Evolutionary conservation across 2,797 vertebrate species (phyloP).

Genomic region (Australoheros facetus): DNA sequence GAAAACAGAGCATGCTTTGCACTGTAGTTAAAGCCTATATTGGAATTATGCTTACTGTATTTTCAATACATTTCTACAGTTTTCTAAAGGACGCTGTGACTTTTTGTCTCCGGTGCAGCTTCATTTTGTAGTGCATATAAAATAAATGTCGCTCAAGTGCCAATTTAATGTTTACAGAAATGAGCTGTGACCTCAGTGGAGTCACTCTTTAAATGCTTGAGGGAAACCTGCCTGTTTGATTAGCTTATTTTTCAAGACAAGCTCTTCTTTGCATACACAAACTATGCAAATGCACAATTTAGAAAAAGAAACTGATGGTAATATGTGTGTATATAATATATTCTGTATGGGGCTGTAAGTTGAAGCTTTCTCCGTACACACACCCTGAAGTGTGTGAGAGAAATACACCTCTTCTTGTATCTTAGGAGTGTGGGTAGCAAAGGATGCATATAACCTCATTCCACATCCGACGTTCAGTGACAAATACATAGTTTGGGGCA

Average conservation of each 20-base stretch:
- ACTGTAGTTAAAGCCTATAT: background rate
- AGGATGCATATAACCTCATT: conserved; percentile 75
- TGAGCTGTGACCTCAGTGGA: conserved; percentile 39
- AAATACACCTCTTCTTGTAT: conserved; percentile 60
- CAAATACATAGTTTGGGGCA: conserved; percentile 80
- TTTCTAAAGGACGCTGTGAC: background rate
- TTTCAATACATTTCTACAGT: background rate
- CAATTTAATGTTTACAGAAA: conserved; percentile 24
- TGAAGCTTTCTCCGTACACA: conserved; percentile 22
- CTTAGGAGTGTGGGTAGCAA: conserved; percentile 63
- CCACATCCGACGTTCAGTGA: conserved; percentile 71
- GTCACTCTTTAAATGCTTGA: conserved; percentile 29
- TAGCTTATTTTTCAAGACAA: conserved; percentile 37
- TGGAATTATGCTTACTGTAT: background rate
- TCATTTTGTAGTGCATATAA: background rate
- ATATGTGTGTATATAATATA: conserved; percentile 60
- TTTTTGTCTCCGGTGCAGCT: background rate
- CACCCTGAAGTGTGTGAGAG: conserved; percentile 28
- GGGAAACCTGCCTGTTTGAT: conserved; percentile 38
- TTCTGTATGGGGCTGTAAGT: conserved; percentile 62
- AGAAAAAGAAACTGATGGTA: conserved; percentile 28
- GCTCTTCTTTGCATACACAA: conserved; percentile 54
- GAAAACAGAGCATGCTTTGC: background rate
- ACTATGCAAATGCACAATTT: conserved; percentile 58
- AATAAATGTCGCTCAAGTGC: conserved; percentile 18